These are phyloP conservation scores for Orycteropus afer DNA, from an alignment of 2,113 vertebrate genomes.

Conservation along the genomic window DNA sequence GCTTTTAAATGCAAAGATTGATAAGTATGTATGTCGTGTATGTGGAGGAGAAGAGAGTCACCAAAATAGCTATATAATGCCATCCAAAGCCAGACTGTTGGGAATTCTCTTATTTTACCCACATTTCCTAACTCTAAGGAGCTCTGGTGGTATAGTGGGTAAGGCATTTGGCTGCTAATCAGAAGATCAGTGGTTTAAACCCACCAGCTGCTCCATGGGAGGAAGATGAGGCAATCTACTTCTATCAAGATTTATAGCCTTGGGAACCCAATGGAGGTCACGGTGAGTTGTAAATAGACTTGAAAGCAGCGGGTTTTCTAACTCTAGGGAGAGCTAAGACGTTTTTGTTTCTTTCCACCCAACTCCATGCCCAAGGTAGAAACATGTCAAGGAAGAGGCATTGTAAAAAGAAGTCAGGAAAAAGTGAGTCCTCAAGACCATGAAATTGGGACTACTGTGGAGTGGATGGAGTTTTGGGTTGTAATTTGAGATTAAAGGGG, in stretches of 20 bases:
- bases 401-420: neutral
- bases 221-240: too few relatives aligned
- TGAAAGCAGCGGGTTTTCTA: too few relatives aligned
- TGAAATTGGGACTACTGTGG: neutral
- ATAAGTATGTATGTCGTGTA: neutral
- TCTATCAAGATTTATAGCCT: too few relatives aligned
- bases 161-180: too few relatives aligned
- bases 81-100: neutral
- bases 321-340: neutral
- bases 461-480: neutral
- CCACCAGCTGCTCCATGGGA: too few relatives aligned
- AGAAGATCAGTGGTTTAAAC: too few relatives aligned
- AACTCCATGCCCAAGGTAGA: neutral
- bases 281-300: too few relatives aligned
- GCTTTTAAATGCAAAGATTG: neutral
- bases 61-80: neutral
- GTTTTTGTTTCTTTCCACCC: neutral
- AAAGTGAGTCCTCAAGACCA: neutral
- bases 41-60: neutral
- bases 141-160: too few relatives aligned
- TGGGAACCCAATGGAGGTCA: too few relatives aligned
- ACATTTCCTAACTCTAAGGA: too few relatives aligned
- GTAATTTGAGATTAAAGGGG: neutral
- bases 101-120: neutral
- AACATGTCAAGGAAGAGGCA: neutral